Conservation (phyloP, 1,140 invertebrate genomes). For the Globodera ellingtonae region DNA sequence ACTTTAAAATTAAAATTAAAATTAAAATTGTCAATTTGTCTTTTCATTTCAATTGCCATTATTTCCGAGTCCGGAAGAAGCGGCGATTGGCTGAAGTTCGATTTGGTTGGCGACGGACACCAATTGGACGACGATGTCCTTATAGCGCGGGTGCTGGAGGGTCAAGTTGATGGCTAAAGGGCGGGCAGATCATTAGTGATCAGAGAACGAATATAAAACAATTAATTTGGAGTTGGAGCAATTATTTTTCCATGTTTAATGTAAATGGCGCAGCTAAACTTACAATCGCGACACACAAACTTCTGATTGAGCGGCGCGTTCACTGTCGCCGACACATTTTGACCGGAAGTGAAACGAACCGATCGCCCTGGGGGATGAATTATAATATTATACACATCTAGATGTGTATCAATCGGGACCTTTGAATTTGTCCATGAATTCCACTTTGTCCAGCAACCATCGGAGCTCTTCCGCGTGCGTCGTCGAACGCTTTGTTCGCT, state of each 20-base stretch:
- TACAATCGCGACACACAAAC: conserved; percentile 33
- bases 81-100: conserved; percentile 31
- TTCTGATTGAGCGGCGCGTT: conserved; percentile 34
- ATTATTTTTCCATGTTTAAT: not conserved
- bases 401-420: conserved; percentile 7
- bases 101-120: conserved; percentile 12
- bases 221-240: too few relatives aligned
- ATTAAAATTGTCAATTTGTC: not conserved
- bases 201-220: too few relatives aligned
- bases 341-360: conserved; percentile 2
- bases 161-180: conserved; percentile 30
- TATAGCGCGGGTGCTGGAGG: conserved; percentile 13
- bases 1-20: conserved; percentile 19
- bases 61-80: conserved; percentile 25
- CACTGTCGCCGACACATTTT: conserved; percentile 15
- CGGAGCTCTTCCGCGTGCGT: conserved; percentile 10
- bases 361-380: not conserved
- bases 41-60: conserved; percentile 12
- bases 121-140: conserved; percentile 26
- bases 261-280: not conserved
- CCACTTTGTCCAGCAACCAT: conserved; percentile 26
- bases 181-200: not conserved
- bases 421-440: conserved; percentile 19
- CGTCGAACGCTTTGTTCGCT: not conserved
- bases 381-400: too few relatives aligned